Percentiles rank a stretch among this genome's conserved stretches.
These are phyloP conservation scores for Rallus limicola DNA, from an alignment of 2,113 vertebrate species.

Conservation along the genomic window DNA sequence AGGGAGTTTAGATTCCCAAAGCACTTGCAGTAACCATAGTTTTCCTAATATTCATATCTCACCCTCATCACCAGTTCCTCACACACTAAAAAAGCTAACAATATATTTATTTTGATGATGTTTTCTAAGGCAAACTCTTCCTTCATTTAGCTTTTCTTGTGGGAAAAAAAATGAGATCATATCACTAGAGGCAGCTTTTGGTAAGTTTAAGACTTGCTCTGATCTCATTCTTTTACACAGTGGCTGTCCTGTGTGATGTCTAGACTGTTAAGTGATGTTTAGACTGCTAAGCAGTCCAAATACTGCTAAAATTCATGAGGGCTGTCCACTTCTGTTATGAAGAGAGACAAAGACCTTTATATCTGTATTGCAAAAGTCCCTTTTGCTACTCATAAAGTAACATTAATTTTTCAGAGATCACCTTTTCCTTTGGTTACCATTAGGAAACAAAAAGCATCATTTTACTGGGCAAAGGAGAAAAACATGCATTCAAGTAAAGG, in stretches of 20 bases:
- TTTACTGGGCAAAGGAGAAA: neutral
- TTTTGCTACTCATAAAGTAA: neutral
- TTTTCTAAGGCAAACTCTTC: neutral
- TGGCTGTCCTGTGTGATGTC: neutral
- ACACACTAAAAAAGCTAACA: neutral
- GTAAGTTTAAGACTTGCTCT: neutral
- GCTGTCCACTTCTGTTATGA: neutral
- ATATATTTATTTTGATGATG: neutral
- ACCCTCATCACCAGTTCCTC: neutral
- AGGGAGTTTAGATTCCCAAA: neutral
- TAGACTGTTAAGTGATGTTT: neutral
- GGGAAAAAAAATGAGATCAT: neutral
- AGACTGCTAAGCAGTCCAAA: neutral
- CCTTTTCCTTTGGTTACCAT: constrained; percentile 12
- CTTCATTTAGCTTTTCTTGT: neutral
- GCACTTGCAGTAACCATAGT: neutral
- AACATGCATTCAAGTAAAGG: neutral
- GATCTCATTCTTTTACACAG: neutral
- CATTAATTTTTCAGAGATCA: neutral
- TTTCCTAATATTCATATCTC: neutral
- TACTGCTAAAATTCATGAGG: neutral
- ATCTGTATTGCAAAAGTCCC: neutral
- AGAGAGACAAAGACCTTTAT: neutral
- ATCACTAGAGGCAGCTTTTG: neutral
- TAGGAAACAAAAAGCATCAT: constrained; percentile 7